Evolutionary conservation across 1,140 invertebrate species (phyloP).

Genomic region (Cataglyphis hispanica): DNA sequence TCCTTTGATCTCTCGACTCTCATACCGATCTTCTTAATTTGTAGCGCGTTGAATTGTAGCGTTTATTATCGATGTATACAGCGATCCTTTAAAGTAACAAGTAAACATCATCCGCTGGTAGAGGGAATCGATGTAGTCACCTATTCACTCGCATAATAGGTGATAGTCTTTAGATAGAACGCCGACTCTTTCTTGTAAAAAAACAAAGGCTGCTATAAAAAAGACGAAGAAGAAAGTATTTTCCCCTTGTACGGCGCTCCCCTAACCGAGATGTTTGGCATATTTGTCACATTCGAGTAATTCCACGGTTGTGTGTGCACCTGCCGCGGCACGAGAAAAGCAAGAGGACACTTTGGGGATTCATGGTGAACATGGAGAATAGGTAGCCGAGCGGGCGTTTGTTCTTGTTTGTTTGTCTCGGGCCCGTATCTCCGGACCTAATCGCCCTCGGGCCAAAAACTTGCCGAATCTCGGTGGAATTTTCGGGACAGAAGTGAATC

Average conservation of each 20-base stretch:
- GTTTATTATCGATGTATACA: not conserved
- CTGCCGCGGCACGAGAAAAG: slow-evolving; percentile 75
- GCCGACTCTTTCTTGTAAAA: slow-evolving; percentile 17
- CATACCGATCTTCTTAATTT: not conserved
- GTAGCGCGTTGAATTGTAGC: too few species aligned
- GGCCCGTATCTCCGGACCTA: slow-evolving; percentile 80
- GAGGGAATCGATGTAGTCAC: slow-evolving; percentile 27
- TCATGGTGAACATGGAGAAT: slow-evolving; percentile 69
- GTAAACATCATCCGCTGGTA: not conserved
- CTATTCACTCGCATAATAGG: not conserved
- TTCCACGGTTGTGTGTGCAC: slow-evolving; percentile 81
- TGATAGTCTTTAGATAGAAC: slow-evolving; percentile 23
- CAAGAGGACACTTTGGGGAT: slow-evolving; percentile 69
- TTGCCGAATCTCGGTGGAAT: slow-evolving; percentile 80
- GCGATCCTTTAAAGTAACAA: not conserved
- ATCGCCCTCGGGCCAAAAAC: slow-evolving; percentile 79
- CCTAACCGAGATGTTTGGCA: slow-evolving; percentile 80
- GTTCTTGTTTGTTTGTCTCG: slow-evolving; percentile 83
- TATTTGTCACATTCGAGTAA: slow-evolving; percentile 86
- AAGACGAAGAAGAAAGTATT: slow-evolving; percentile 58
- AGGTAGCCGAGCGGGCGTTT: slow-evolving; percentile 69
- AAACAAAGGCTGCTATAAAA: slow-evolving; percentile 71
- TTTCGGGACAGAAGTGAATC: slow-evolving; percentile 80
- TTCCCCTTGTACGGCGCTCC: slow-evolving; percentile 58
- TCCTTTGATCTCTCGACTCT: slow-evolving; percentile 17